Conservation (phyloP, 2,888 invertebrate species). For the Listrodromus nycthemerus region DNA sequence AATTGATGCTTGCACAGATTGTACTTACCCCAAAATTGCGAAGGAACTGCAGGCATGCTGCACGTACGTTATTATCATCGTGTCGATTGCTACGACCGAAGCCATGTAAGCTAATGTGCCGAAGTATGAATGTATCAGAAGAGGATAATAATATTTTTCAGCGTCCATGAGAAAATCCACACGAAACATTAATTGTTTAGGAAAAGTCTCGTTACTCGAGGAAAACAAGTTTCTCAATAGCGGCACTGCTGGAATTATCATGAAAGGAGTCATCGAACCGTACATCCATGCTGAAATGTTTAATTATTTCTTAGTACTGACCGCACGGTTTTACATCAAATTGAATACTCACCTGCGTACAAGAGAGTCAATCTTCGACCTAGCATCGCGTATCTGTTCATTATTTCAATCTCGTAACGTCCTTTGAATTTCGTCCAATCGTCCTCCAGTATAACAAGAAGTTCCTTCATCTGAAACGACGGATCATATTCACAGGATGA, state of each 20-base stretch:
- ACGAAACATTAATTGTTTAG: constrained; percentile 68
- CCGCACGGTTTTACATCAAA: background rate
- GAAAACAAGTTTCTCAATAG: constrained; percentile 56
- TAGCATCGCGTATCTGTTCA: constrained; percentile 61
- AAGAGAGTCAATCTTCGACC: constrained; percentile 65
- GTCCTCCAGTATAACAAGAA: constrained; percentile 60
- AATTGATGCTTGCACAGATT: background rate
- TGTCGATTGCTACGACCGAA: constrained; percentile 67
- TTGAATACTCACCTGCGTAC: constrained; percentile 59
- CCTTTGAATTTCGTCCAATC: constrained; percentile 65
- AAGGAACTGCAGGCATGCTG: constrained; percentile 72
- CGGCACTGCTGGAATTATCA: constrained; percentile 66
- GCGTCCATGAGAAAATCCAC: constrained; percentile 71
- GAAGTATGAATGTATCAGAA: constrained; percentile 70
- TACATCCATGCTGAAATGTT: constrained; percentile 64
- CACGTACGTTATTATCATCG: constrained; percentile 69
- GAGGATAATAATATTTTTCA: constrained; percentile 69
- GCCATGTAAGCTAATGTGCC: constrained; percentile 68
- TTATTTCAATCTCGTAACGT: constrained; percentile 63
- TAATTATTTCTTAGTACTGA: background rate
- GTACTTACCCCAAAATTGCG: constrained; percentile 69
- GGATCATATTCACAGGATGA: background rate
- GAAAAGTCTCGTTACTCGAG: constrained; percentile 61
- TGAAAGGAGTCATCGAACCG: constrained; percentile 68
- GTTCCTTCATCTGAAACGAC: constrained; percentile 65